These are phyloP conservation scores for Pao palembangensis DNA, from an alignment of 2,113 vertebrate genomes.

Conservation along the genomic window DNA sequence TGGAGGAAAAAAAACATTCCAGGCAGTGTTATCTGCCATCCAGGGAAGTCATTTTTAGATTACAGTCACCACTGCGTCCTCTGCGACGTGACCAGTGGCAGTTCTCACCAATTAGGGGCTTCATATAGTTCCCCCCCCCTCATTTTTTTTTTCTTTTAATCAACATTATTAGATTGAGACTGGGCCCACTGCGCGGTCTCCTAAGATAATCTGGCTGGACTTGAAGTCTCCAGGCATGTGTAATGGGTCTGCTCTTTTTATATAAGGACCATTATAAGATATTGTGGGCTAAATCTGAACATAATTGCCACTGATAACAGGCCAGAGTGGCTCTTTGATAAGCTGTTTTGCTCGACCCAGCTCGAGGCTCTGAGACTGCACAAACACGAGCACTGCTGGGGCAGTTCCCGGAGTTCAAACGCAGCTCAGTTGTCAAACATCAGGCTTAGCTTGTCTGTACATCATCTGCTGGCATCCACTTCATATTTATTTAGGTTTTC, in stretches of 20 bases:
- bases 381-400: slow-evolving; percentile 14
- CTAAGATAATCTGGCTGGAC: slow-evolving; percentile 46
- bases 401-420: slow-evolving; percentile 34
- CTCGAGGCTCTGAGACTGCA: slow-evolving; percentile 6
- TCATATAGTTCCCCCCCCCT: slow-evolving; percentile 17
- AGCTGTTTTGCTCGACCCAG: slow-evolving; percentile 19
- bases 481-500: background rate
- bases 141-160: slow-evolving; percentile 47
- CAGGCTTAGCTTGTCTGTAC: slow-evolving; percentile 10
- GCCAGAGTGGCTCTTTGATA: slow-evolving; percentile 42
- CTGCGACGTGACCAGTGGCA: slow-evolving; percentile 71
- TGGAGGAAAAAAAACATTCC: slow-evolving; percentile 60
- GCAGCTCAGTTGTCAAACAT: slow-evolving; percentile 28
- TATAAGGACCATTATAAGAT: slow-evolving; percentile 45
- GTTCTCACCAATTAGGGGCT: slow-evolving; percentile 68
- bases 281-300: slow-evolving; percentile 49
- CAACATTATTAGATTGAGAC: slow-evolving; percentile 64
- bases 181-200: slow-evolving; percentile 19
- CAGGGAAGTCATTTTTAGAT: slow-evolving; percentile 75
- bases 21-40: slow-evolving; percentile 68
- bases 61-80: slow-evolving; percentile 62
- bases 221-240: slow-evolving; percentile 45
- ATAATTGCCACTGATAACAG: slow-evolving; percentile 62
- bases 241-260: slow-evolving; percentile 48
- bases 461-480: background rate